Conservation (phyloP, 2,888 invertebrate genomes). For the Ischnura elegans region DNA sequence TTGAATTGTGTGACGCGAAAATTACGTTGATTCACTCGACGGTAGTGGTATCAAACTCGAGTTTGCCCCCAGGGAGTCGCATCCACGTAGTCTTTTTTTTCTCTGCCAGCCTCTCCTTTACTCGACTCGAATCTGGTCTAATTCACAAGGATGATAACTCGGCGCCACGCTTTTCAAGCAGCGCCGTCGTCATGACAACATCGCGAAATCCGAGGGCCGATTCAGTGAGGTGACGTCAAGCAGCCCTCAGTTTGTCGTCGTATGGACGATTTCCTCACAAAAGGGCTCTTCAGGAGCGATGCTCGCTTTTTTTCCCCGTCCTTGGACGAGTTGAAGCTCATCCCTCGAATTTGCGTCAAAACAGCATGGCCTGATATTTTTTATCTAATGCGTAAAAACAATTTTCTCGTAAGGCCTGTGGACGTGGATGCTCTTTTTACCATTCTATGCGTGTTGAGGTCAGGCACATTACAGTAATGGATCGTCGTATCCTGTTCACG, state of each 20-base stretch:
- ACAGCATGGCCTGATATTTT: neutral
- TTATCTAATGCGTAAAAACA: neutral
- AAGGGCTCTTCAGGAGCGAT: neutral
- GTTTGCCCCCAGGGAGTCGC: neutral
- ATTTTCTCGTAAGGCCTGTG: neutral
- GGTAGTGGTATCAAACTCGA: neutral
- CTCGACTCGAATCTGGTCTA: neutral
- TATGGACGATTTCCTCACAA: neutral
- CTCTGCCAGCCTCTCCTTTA: neutral
- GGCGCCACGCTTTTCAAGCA: neutral
- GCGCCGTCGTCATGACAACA: neutral
- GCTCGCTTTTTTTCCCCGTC: neutral
- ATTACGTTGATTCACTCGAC: neutral
- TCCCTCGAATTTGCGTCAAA: neutral
- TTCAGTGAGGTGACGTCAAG: neutral
- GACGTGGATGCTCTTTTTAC: neutral
- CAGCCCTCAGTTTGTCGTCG: neutral
- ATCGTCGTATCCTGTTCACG: too few relatives aligned
- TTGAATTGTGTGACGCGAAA: slow-evolving; percentile 8
- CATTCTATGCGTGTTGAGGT: too few relatives aligned
- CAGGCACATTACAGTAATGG: too few relatives aligned
- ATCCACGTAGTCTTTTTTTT: neutral
- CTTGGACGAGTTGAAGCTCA: neutral
- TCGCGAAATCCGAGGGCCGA: neutral
- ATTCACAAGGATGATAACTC: neutral